Conservation (phyloP, 2,113 vertebrate genomes). For the Felis catus region F.catus_Fca126_mat1.0 CM031428.1:18498001-18498500, state of each 20-base stretch:
- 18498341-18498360: not conserved
- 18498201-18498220: constrained; percentile 22
- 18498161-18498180: not conserved
- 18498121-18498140: not conserved
- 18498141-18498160: fast-evolving
- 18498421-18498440: constrained; percentile 10
- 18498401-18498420: too few species aligned
- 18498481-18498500: not conserved
- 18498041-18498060: constrained; percentile 20
- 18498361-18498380: not conserved
- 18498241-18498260: constrained; percentile 54
- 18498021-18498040: constrained; percentile 64
- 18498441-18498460: not conserved
- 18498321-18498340: not conserved
- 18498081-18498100: not conserved
- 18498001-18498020: constrained; percentile 58
- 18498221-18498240: not conserved
- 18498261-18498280: constrained; percentile 11
- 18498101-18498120: constrained; percentile 56
- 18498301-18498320: constrained; percentile 62
- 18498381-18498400: not conserved
- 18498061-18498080: not conserved
- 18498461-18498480: not conserved
- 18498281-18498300: constrained; percentile 64
- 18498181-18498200: not conserved